Conservation (phyloP, 2,888 invertebrate species). For the Calameuta pallipes region DNA sequence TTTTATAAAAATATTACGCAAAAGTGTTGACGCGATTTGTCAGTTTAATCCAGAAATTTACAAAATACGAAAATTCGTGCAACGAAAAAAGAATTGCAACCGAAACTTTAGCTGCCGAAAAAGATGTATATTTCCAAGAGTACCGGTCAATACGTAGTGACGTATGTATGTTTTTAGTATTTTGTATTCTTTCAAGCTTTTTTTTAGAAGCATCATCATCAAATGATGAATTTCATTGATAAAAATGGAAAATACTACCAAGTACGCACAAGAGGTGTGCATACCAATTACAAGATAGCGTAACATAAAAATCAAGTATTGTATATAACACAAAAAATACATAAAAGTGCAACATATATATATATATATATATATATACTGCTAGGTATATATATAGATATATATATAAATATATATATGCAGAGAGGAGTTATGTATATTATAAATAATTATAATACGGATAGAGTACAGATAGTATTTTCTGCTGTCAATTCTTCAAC, state of each 20-base stretch:
- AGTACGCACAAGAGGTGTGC: slow-evolving; percentile 49
- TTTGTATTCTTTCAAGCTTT: neutral
- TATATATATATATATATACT: slow-evolving; percentile 23
- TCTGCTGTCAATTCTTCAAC: slow-evolving; percentile 66
- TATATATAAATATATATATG: slow-evolving; percentile 42
- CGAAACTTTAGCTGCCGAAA: neutral
- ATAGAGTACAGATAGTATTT: slow-evolving; percentile 65
- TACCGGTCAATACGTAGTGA: neutral
- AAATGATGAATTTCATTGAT: slow-evolving; percentile 23
- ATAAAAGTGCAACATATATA: slow-evolving; percentile 29
- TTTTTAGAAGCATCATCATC: slow-evolving; percentile 1
- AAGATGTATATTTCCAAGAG: neutral
- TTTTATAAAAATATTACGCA: neutral
- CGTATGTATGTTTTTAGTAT: neutral
- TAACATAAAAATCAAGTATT: slow-evolving; percentile 36
- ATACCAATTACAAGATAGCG: slow-evolving; percentile 32
- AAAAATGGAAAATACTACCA: slow-evolving; percentile 35
- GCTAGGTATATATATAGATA: slow-evolving; percentile 34
- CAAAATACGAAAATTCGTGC: neutral
- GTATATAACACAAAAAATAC: slow-evolving; percentile 42
- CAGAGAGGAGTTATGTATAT: slow-evolving; percentile 52
- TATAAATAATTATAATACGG: slow-evolving; percentile 47
- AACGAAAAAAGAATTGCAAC: neutral
- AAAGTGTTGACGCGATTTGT: neutral
- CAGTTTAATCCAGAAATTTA: neutral